Percentiles rank a stretch among this genome's conserved stretches.
These are phyloP conservation scores for Zhengitettix transpicula DNA, from an alignment of 2,888 invertebrate genomes.

Conservation along the genomic window DNA sequence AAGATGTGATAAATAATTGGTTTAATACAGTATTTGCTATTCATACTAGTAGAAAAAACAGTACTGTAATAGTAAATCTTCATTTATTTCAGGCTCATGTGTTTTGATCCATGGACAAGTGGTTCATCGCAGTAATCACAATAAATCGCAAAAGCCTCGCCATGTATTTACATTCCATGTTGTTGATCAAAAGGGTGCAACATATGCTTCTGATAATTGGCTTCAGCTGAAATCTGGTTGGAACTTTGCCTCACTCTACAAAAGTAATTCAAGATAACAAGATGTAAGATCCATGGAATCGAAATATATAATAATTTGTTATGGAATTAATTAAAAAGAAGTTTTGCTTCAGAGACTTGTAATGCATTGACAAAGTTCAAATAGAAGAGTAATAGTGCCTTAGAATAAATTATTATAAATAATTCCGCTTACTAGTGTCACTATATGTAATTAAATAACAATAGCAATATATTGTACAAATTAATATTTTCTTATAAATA, in stretches of 20 bases:
- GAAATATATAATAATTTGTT: not conserved
- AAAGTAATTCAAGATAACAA: slow-evolving; percentile 12
- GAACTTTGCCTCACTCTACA: slow-evolving; percentile 54
- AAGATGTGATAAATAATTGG: too few relatives aligned
- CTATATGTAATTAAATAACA: too few relatives aligned
- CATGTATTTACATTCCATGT: slow-evolving; percentile 94
- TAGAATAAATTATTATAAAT: too few relatives aligned
- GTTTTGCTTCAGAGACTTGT: not conserved
- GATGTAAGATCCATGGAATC: not conserved
- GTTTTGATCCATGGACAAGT: slow-evolving; percentile 85
- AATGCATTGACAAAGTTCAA: too few relatives aligned
- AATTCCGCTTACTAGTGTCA: too few relatives aligned
- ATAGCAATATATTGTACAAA: too few relatives aligned
- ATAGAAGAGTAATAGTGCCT: too few relatives aligned
- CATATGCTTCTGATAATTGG: slow-evolving; percentile 76
- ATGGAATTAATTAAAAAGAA: not conserved
- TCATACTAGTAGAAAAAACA: too few relatives aligned
- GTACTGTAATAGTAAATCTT: not conserved
- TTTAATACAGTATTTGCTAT: too few relatives aligned
- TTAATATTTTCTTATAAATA: too few relatives aligned
- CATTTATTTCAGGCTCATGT: slow-evolving; percentile 50
- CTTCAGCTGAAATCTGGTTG: slow-evolving; percentile 52
- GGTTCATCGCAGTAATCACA: slow-evolving; percentile 80
- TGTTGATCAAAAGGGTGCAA: slow-evolving; percentile 56
- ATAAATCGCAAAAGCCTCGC: slow-evolving; percentile 66